A percentile compares a stretch with the other conserved stretches of the same genome.
These are phyloP conservation scores for Setipinna tenuifilis DNA, from an alignment of 2,797 vertebrate genomes.

Conservation along the genomic window DNA sequence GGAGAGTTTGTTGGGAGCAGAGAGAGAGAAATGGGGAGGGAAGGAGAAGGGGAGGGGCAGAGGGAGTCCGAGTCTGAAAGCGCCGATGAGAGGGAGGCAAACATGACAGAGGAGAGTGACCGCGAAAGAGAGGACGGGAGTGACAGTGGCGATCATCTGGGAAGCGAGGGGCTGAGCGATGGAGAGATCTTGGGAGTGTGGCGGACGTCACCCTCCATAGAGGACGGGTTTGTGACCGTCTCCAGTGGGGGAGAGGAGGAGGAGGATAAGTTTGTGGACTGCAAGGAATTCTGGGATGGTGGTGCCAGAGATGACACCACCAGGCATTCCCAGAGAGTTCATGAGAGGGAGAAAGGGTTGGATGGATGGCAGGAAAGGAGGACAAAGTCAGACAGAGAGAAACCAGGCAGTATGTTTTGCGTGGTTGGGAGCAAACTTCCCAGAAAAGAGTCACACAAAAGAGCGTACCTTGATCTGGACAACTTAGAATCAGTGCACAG, in stretches of 20 bases:
- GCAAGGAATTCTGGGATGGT: constrained; percentile 66
- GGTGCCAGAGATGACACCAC: constrained; percentile 20
- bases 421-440: constrained; percentile 70
- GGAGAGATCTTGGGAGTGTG: constrained; percentile 42
- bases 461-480: constrained; percentile 43
- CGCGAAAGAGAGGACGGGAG: constrained; percentile 67
- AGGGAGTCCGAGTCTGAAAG: constrained; percentile 50
- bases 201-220: constrained; percentile 59
- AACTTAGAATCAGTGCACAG: constrained; percentile 20
- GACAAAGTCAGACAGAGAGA: constrained; percentile 41
- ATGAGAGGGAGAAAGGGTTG: constrained; percentile 37
- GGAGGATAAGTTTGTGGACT: constrained; percentile 70
- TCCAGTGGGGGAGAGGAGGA: constrained; percentile 72
- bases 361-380: constrained; percentile 41
- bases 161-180: constrained; percentile 61
- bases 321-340: constrained; percentile 38
- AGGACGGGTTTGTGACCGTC: constrained; percentile 70
- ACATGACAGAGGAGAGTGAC: constrained; percentile 62
- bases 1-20: constrained; percentile 36
- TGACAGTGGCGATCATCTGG: constrained; percentile 47
- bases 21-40: constrained; percentile 39
- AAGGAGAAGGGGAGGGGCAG: constrained; percentile 42
- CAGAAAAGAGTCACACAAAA: constrained; percentile 39
- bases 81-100: constrained; percentile 53
- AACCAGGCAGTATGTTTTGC: constrained; percentile 65